Evolutionary conservation across 2,888 invertebrate species (phyloP), one percentile per base, ranked within the genome.

Genomic region (Nymphalis c-album): DNA sequence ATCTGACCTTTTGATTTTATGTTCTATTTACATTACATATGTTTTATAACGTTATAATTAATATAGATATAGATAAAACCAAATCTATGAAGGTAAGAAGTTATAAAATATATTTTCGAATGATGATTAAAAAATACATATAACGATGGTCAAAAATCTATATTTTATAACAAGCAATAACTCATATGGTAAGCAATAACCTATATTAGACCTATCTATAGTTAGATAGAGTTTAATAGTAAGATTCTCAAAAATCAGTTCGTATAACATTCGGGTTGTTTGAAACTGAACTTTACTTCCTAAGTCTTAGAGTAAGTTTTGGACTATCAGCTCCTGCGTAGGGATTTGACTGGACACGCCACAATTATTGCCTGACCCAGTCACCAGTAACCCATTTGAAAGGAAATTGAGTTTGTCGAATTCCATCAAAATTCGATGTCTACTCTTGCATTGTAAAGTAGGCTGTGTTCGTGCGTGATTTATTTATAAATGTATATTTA

Each of bases 361-460:
- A 85, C 90, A 91, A 91, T 91, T 85, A 88, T 79, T 74, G 70
- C 71, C 76, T 90, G 91, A 91, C 91, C 90, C 83, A 91, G 85
- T 78, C 80, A 71, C 71, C 77, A 77, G 82, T 85, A 88, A 87
- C 87, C 88, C 82, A 90, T 91, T 90, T 85, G 85, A 80, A 77
- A 76, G 78, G 82, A 86, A 90, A 91, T 91, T 89, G 91, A 91
- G 91, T 91, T 91, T 82, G 85, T 80, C 84, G 82, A 91, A 91
- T 91, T 91, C 85, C 88, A 91, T 91, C 91, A 91, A 85, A 89
- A 87, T 85, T 78, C 81, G 83, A 80, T 78, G 82, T 75, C 82
- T 76, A 78, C 81, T 80, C 83, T 87, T 90, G 91, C 91, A 91
- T 91, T 91, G 90, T 91, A 90, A 90, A 85, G 75, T 75, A 83